These are phyloP conservation scores for Hippoglossus hippoglossus DNA, from an alignment of 2,797 vertebrate genomes.

Conservation along the genomic window DNA sequence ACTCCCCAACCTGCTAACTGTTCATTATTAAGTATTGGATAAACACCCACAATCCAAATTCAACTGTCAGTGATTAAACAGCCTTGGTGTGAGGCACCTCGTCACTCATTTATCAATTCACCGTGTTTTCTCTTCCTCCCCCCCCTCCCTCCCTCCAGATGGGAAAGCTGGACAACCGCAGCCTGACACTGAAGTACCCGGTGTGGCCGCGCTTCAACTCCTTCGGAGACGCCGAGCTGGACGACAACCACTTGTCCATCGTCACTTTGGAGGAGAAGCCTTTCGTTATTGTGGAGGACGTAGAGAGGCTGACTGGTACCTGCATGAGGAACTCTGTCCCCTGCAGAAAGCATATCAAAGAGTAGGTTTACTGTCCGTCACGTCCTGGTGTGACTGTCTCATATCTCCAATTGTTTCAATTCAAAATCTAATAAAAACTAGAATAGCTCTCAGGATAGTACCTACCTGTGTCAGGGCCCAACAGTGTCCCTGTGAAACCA, in stretches of 20 bases:
- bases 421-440: too few species aligned
- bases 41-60: constrained; percentile 20
- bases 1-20: constrained; percentile 15
- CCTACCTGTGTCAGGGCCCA: too few species aligned
- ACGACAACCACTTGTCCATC: constrained; percentile 97
- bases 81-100: background rate
- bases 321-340: constrained; percentile 98
- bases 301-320: constrained; percentile 94
- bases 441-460: background rate
- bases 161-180: constrained; percentile 96
- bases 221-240: constrained; percentile 91
- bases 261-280: constrained; percentile 99
- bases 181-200: constrained; percentile 92
- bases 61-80: background rate
- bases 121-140: constrained; percentile 15
- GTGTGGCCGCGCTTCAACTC: constrained; percentile 98
- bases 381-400: background rate
- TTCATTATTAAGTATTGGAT: constrained; percentile 15
- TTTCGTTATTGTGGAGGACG: constrained; percentile 98
- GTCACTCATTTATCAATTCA: constrained; percentile 6
- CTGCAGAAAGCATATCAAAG: constrained; percentile 94
- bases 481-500: too few species aligned
- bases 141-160: constrained; percentile 83
- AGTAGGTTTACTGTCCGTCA: constrained; percentile 84
- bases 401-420: background rate